phyloP scores from a whole-genome alignment of 1,140 invertebrate genomes.

The Neotoxoptera formosana region DNA sequence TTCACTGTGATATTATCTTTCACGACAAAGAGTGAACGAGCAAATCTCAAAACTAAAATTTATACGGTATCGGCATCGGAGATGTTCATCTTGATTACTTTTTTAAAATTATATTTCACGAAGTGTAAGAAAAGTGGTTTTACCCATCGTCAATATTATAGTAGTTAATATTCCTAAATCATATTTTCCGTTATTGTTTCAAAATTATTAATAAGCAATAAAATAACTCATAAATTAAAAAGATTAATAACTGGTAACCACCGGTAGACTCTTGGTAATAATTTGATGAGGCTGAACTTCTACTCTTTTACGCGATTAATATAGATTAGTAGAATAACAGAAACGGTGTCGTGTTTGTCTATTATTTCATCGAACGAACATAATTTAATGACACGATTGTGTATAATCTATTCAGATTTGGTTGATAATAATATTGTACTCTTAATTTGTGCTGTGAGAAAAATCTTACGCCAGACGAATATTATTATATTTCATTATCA shows the following conservation, averaged over 20 bases:
- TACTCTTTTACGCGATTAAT: background rate
- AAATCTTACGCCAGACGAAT: background rate
- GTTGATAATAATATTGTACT: background rate
- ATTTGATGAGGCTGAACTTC: background rate
- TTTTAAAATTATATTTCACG: background rate
- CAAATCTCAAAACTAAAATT: no score
- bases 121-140: background rate
- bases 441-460: background rate
- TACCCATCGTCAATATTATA: background rate
- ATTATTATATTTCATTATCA: background rate
- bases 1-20: background rate
- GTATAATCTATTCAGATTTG: background rate
- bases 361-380: background rate
- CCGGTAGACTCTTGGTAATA: background rate
- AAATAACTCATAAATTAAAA: background rate
- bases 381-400: background rate
- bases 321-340: background rate
- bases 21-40: no score
- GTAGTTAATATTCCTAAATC: background rate
- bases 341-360: background rate
- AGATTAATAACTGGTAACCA: background rate
- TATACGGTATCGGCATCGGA: background rate
- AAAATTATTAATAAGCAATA: background rate
- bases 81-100: background rate
- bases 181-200: background rate